phyloP scores from a whole-genome alignment of 1,140 invertebrate genomes.

The Caenorhabditis briggsae region DNA sequence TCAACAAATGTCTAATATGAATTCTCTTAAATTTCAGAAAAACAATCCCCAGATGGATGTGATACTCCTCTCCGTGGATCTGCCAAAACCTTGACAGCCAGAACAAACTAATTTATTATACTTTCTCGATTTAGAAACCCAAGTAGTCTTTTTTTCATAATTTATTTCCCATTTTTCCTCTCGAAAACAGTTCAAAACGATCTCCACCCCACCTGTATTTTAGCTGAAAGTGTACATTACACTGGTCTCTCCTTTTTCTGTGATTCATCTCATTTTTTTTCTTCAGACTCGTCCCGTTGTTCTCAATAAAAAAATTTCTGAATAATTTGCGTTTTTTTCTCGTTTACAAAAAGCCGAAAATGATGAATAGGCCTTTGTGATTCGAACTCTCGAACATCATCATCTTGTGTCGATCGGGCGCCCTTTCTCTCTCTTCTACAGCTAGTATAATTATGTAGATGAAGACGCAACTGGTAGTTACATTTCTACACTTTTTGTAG shows the following conservation, averaged over 20 bases:
- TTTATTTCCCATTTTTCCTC: neutral
- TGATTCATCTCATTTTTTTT: constrained; percentile 36
- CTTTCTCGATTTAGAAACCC: neutral
- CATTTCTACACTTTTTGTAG: constrained; percentile 38
- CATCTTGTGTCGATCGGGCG: neutral
- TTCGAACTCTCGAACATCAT: constrained; percentile 49
- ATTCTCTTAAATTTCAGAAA: constrained; percentile 11
- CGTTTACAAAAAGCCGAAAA: neutral
- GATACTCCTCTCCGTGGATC: constrained; percentile 44
- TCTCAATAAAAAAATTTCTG: neutral
- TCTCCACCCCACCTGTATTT: constrained; percentile 39
- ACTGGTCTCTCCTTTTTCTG: constrained; percentile 32
- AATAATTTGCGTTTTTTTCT: no score
- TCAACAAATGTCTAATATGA: no score
- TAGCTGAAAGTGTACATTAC: constrained; percentile 48
- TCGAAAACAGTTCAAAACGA: neutral
- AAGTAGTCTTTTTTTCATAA: neutral
- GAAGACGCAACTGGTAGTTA: constrained; percentile 41
- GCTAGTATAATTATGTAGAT: constrained; percentile 32
- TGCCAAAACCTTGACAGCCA: neutral
- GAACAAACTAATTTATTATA: neutral
- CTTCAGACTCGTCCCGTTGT: neutral
- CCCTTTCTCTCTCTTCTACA: neutral
- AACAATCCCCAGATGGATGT: constrained; percentile 44
- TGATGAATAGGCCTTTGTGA: constrained; percentile 47